These are phyloP conservation scores for Dendrophyllia cribrosa DNA, from an alignment of 64 coral and sea anemone species.

Conservation along the genomic window DNA sequence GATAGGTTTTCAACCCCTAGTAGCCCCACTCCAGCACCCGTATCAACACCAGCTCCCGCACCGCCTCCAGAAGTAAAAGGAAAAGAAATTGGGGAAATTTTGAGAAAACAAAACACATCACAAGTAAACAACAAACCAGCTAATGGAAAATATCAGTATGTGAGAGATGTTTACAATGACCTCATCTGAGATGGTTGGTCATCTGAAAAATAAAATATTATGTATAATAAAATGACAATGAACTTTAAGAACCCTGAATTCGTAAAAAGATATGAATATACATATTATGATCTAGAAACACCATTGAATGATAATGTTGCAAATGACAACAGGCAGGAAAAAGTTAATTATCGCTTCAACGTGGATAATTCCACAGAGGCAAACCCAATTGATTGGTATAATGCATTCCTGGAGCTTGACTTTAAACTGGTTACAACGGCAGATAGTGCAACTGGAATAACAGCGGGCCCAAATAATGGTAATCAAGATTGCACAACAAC, in stretches of 20 bases:
- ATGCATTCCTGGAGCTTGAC: neutral
- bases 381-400: conserved; percentile 5
- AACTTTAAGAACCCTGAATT: neutral
- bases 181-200: no score
- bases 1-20: no score
- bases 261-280: neutral
- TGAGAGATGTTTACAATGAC: neutral
- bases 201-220: neutral
- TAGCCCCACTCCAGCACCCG: no score
- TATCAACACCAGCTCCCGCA: no score
- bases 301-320: neutral
- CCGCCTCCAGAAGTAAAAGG: no score
- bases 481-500: no score
- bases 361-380: neutral
- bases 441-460: no score
- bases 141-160: no score
- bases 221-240: neutral
- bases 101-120: no score
- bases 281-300: neutral
- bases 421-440: neutral
- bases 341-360: neutral
- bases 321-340: neutral
- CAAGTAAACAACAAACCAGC: no score
- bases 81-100: no score
- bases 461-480: no score